phyloP scores from a whole-genome alignment of 2,113 vertebrate species.

The Uropsilus gracilis region DNA sequence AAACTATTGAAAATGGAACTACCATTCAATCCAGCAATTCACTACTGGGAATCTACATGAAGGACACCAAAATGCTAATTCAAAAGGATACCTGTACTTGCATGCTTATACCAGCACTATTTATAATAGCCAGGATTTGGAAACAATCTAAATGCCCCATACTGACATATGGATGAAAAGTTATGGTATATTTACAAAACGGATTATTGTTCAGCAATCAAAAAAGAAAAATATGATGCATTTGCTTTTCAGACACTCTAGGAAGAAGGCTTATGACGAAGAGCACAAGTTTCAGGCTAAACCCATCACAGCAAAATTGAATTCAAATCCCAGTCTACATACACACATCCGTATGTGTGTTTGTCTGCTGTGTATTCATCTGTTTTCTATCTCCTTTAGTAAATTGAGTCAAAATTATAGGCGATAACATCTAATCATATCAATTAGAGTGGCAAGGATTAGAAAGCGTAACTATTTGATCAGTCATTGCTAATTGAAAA shows the following conservation, averaged over 20 bases:
- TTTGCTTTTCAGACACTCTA: neutral
- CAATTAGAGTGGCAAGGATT: neutral
- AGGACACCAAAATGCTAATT: too few relatives aligned
- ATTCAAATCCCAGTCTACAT: conserved; percentile 21
- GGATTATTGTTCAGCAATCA: too few relatives aligned
- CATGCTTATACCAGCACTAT: too few relatives aligned
- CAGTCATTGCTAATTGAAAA: conserved; percentile 22
- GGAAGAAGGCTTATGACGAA: neutral
- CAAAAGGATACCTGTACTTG: too few relatives aligned
- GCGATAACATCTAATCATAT: neutral
- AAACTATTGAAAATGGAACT: too few relatives aligned
- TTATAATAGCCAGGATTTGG: too few relatives aligned
- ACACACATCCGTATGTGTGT: neutral
- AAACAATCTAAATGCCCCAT: too few relatives aligned
- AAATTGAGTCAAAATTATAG: conserved; percentile 1
- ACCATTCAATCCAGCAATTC: too few relatives aligned
- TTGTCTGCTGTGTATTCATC: neutral
- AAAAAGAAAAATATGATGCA: too few relatives aligned
- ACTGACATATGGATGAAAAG: too few relatives aligned
- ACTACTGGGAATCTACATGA: too few relatives aligned
- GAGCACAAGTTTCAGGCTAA: conserved; percentile 2
- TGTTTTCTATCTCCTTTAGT: conserved; percentile 19
- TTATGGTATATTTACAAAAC: too few relatives aligned
- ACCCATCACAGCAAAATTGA: neutral
- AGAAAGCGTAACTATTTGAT: conserved; percentile 25